Base-by-base conservation (phyloP, 2,113 vertebrate genomes). In the Nerophis lumbriciformis region DNA sequence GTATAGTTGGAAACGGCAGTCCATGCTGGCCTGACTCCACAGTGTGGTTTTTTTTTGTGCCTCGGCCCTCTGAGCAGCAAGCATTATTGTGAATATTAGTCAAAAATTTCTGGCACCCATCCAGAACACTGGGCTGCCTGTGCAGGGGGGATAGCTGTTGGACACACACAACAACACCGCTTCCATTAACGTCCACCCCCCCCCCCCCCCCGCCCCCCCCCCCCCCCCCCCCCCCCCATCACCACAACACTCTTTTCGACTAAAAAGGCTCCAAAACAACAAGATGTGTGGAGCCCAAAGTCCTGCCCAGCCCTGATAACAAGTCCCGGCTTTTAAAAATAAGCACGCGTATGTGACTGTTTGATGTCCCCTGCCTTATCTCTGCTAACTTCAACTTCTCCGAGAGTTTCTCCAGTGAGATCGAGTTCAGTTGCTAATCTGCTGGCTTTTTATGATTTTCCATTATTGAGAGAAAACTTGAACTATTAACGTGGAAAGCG, bases 301-400 rank as follows among this genome's bases (percentile, higher is more conserved):
- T 90, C 83, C 88, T 92, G 90, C 82, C 86, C 68, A 65, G 78
- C 81, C 87, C 89, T 90, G 90, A 92, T 94, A 95, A 95, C 93
- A 92, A 93, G 89, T 80, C 82, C 72, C 77, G 88, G 90, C 91
- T 90, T 92, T 81, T 86, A 89, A 87, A 91, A 93, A 92, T 86
- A 92, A 91, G 90, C 88, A 91, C 92, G 93, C 92, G 91, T 92
- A 92, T 90, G 90, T 90, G 91, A 83, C 87, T 84, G 79, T 92
- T 94, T 95, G 91, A 92, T 92, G 92, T 91, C 77, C 16, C 36
- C 66, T 19, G 19, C n/a, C 86, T 90, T 92, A 92, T 92, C 90
- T 75, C 50, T 59, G 55, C 19, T 73, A 83, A 89, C 84, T 91
- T 86, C 79, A 76, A 85, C 87, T 88, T 76, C 81, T 82, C 71